A percentile compares a stretch with the other conserved stretches of the same genome.
phyloP scores from a whole-genome alignment of 35 echinoderm and acorn worm genomes.

The Anneissia japonica region DNA sequence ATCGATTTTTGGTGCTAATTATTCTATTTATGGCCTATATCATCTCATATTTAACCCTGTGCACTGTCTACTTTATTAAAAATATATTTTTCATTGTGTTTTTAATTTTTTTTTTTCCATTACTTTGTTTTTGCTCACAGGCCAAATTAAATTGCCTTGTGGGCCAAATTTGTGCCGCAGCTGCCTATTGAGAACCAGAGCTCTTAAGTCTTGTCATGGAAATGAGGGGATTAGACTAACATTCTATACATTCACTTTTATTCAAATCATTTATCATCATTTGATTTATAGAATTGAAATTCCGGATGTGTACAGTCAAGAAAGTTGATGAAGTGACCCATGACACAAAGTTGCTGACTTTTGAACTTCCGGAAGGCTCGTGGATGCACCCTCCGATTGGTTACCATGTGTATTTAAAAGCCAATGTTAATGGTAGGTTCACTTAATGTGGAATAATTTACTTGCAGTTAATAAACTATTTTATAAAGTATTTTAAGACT shows the following conservation, averaged over 20 bases:
- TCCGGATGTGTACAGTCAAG: slow-evolving; percentile 49
- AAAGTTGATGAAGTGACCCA: slow-evolving; percentile 39
- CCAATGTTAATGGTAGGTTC: slow-evolving; percentile 67
- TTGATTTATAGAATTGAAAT: slow-evolving; percentile 57
- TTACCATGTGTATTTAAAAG: slow-evolving; percentile 75
- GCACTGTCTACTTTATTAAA: too few relatives aligned
- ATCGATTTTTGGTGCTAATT: too few relatives aligned
- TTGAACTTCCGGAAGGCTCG: slow-evolving; percentile 64
- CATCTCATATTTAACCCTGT: too few relatives aligned
- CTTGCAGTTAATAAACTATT: not conserved
- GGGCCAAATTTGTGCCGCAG: not conserved
- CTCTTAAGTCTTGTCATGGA: not conserved
- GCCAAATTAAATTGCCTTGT: not conserved
- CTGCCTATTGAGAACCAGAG: not conserved
- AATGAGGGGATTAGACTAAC: not conserved
- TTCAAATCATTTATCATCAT: slow-evolving; percentile 22
- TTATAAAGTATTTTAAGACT: too few relatives aligned
- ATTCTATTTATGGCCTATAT: too few relatives aligned
- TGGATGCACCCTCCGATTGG: slow-evolving; percentile 66
- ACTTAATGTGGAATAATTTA: not conserved
- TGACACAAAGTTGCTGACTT: slow-evolving; percentile 68
- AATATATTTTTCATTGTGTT: too few relatives aligned
- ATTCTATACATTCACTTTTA: not conserved
- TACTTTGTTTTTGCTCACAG: too few relatives aligned
- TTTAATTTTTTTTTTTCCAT: too few relatives aligned